Percentiles rank a stretch among this genome's conserved stretches.
Conservation (phyloP, 2,113 vertebrate species). For the Cynoglossus semilaevis region DNA sequence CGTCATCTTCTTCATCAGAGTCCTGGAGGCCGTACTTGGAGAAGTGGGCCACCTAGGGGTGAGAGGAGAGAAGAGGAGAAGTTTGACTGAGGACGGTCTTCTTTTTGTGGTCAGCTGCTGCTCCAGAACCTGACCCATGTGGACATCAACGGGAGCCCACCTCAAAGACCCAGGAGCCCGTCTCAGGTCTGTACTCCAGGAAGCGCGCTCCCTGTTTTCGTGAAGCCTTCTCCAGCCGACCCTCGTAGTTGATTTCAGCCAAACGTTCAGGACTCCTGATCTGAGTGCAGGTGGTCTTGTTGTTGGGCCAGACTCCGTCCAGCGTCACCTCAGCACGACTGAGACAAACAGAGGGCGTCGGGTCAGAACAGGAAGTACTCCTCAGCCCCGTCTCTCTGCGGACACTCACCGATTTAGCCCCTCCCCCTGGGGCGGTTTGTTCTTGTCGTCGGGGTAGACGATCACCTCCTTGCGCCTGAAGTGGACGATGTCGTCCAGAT, state of each 20-base stretch:
- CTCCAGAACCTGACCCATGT: too few species aligned
- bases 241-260: constrained; percentile 89
- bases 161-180: constrained; percentile 96
- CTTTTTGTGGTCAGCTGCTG: too few species aligned
- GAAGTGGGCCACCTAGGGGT: constrained; percentile 87
- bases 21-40: constrained; percentile 96
- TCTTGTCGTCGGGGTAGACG: constrained; percentile 89
- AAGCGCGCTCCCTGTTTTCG: constrained; percentile 91
- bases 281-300: constrained; percentile 87
- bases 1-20: constrained; percentile 91
- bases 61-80: constrained; percentile 1
- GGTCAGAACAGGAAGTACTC: not conserved
- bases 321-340: constrained; percentile 90
- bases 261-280: constrained; percentile 91
- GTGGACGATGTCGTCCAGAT: constrained; percentile 92
- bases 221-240: constrained; percentile 86
- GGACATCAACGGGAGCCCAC: constrained; percentile 47
- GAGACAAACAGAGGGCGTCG: not conserved
- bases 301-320: constrained; percentile 95
- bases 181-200: constrained; percentile 93
- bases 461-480: constrained; percentile 95
- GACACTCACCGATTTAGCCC: constrained; percentile 86
- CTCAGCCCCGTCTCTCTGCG: not conserved
- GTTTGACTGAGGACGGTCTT: constrained; percentile 10
- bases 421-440: constrained; percentile 85